Conservation (phyloP, 2,888 invertebrate genomes). For the Tetragonisca angustula region DNA sequence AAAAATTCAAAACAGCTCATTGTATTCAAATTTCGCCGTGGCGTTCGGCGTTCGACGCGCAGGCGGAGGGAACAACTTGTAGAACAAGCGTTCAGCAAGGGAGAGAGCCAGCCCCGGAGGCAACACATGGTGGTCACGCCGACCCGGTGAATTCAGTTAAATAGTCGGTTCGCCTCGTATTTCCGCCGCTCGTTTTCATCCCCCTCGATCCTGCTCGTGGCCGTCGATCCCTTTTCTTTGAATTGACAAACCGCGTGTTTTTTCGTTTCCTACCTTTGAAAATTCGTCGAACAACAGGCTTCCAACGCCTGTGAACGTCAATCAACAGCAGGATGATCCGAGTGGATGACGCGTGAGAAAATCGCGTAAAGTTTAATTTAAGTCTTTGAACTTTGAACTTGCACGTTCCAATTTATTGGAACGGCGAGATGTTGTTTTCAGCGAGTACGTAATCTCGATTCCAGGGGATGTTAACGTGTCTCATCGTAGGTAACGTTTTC, state of each 20-base stretch:
- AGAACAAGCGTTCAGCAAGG: conserved; percentile 70
- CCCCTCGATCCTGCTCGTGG: background rate
- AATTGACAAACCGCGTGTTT: too few species aligned
- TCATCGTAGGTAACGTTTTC: background rate
- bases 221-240: background rate
- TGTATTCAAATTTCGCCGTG: conserved; percentile 81
- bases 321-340: background rate
- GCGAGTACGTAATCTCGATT: background rate
- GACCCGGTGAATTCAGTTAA: conserved; percentile 60
- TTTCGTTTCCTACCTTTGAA: too few species aligned
- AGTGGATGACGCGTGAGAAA: background rate
- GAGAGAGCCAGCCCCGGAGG: conserved; percentile 26
- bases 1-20: conserved; percentile 83
- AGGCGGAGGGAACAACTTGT: conserved; percentile 76
- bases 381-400: conserved; percentile 18
- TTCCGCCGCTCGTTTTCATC: conserved; percentile 50
- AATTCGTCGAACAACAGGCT: background rate
- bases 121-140: conserved; percentile 48
- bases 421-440: background rate
- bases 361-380: background rate
- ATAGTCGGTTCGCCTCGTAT: conserved; percentile 42
- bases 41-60: conserved; percentile 65
- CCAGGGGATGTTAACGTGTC: background rate
- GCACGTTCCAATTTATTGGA: background rate
- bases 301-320: too few species aligned